phyloP scores from a whole-genome alignment of 2,797 vertebrate species.

The Macroramphosus scolopax region DNA sequence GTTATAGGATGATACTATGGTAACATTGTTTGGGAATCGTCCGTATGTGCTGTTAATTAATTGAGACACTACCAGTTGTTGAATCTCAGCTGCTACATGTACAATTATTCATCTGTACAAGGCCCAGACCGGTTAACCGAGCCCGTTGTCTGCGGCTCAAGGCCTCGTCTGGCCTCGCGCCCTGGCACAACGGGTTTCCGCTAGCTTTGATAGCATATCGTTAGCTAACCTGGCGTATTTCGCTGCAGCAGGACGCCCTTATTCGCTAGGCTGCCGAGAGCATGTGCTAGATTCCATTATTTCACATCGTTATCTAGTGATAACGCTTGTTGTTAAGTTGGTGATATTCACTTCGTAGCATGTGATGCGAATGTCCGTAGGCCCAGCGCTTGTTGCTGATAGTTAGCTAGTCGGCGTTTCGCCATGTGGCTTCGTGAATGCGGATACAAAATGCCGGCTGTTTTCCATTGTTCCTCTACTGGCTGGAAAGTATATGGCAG shows the following conservation, averaged over 20 bases:
- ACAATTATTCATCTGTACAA: too few species aligned
- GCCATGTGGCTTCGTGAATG: constrained; percentile 71
- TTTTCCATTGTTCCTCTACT: constrained; percentile 72
- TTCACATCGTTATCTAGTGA: too few species aligned
- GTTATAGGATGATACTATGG: accelerated
- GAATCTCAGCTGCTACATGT: too few species aligned
- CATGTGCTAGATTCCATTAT: too few species aligned
- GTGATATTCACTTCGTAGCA: too few species aligned
- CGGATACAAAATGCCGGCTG: constrained; percentile 80
- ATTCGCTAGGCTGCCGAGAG: accelerated
- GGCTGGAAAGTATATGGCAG: constrained; percentile 70
- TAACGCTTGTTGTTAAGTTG: too few species aligned
- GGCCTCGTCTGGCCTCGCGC: constrained; percentile 73
- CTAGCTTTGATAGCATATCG: constrained; percentile 27
- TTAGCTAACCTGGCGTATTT: not conserved
- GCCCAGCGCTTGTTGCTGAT: constrained; percentile 2
- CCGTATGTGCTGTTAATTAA: too few species aligned
- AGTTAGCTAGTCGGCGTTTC: constrained; percentile 45
- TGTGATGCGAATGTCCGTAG: too few species aligned
- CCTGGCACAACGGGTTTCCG: constrained; percentile 18
- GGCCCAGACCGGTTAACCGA: constrained; percentile 11
- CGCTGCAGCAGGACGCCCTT: too few species aligned
- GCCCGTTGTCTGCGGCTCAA: constrained; percentile 35
- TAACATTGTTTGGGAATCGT: not conserved
- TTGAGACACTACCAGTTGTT: too few species aligned